Evolutionary conservation across 2,888 invertebrate genomes (phyloP).

Genomic region (Troides helena): DNA sequence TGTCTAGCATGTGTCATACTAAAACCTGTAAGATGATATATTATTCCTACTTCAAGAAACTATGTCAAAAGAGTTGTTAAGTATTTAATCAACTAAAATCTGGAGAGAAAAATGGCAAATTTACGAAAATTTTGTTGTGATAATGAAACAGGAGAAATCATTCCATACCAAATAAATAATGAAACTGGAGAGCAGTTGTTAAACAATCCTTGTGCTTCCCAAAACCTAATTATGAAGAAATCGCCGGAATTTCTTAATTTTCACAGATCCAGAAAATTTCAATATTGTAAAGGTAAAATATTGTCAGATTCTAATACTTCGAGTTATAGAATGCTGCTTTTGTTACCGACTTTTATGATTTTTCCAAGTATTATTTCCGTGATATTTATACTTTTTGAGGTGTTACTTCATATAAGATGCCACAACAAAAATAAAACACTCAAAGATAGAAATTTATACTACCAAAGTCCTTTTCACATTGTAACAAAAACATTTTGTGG

Average conservation of each 20-base stretch:
- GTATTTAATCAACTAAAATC: background rate
- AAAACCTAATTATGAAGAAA: conserved; percentile 32
- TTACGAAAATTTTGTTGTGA: conserved; percentile 58
- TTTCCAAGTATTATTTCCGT: conserved; percentile 77
- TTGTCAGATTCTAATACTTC: conserved; percentile 62
- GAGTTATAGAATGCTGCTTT: conserved; percentile 76
- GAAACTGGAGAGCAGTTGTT: conserved; percentile 76
- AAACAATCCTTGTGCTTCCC: conserved; percentile 34
- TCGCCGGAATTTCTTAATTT: conserved; percentile 52
- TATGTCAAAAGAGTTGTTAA: background rate
- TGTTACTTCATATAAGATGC: conserved; percentile 83
- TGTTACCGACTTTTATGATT: conserved; percentile 81
- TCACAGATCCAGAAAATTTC: conserved; percentile 58
- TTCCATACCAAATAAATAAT: conserved; percentile 61
- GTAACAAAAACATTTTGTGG: conserved; percentile 85
- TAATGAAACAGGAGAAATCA: conserved; percentile 77
- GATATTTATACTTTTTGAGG: conserved; percentile 78
- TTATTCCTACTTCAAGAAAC: background rate
- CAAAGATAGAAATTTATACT: conserved; percentile 80
- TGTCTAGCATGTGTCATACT: background rate
- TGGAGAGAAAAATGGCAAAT: conserved; percentile 37
- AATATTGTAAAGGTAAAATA: conserved; percentile 59
- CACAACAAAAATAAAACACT: conserved; percentile 84
- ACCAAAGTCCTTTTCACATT: conserved; percentile 85
- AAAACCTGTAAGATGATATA: background rate